Evolutionary conservation across 1,140 invertebrate genomes (phyloP).

Genomic region (Meloidogyne chitwoodi): DNA sequence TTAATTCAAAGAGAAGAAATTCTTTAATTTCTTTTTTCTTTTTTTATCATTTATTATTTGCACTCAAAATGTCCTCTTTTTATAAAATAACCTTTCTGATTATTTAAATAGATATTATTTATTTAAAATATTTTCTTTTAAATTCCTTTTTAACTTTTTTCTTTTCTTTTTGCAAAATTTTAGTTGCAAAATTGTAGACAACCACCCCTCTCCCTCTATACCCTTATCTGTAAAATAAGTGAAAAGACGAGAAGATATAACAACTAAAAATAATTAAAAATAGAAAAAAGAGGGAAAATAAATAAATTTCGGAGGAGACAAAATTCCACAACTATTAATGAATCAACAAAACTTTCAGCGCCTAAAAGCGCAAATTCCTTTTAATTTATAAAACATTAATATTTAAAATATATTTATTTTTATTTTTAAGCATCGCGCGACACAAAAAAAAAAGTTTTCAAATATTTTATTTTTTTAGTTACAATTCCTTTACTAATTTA

Average conservation of each 20-base stretch:
- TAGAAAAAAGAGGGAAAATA: neutral
- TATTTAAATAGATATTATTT: neutral
- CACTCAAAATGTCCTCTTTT: neutral
- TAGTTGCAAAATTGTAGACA: neutral
- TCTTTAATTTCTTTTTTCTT: no score
- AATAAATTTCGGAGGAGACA: neutral
- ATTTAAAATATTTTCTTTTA: neutral
- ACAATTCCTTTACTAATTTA: no score
- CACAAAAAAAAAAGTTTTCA: neutral
- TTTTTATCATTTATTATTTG: no score
- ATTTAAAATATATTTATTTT: no score
- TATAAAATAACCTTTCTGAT: neutral
- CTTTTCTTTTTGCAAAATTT: neutral
- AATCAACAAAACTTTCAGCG: neutral
- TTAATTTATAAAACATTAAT: neutral
- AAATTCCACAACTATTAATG: neutral
- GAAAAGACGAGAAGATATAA: neutral
- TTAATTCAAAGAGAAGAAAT: no score
- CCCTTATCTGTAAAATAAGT: neutral
- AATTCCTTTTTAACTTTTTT: neutral
- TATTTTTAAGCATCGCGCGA: neutral
- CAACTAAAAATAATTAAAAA: neutral
- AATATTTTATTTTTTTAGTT: neutral
- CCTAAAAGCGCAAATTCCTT: neutral
- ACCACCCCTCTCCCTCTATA: neutral